Evolutionary conservation across 2,888 invertebrate species (phyloP).

Genomic region (Philereme vetulata): DNA sequence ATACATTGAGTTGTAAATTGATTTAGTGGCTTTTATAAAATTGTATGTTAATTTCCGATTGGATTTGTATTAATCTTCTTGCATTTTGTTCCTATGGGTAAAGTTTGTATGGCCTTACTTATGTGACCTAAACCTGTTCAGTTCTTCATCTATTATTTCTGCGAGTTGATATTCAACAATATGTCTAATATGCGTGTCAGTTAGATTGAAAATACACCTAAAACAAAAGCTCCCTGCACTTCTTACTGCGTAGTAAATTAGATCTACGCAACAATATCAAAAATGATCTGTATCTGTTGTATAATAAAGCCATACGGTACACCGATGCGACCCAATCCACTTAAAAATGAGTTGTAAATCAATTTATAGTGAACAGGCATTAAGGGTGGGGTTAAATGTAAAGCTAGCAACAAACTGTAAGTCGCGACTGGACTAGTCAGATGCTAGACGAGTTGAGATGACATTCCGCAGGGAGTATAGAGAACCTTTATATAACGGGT

Average conservation of each 20-base stretch:
- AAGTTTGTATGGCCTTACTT: background rate
- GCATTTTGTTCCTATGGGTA: background rate
- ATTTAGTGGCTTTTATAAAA: slow-evolving; percentile 24
- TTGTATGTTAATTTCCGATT: slow-evolving; percentile 13
- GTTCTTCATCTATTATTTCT: no score
- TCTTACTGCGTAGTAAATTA: no score
- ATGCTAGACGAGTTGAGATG: no score
- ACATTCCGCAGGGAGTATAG: no score
- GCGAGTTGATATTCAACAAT: no score
- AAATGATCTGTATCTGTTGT: no score
- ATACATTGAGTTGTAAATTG: slow-evolving; percentile 45
- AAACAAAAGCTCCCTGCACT: no score
- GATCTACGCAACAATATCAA: no score
- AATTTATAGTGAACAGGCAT: slow-evolving; percentile 57
- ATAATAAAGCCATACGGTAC: background rate
- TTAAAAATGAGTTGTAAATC: slow-evolving; percentile 32
- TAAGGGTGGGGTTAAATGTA: slow-evolving; percentile 67
- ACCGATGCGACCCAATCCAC: slow-evolving; percentile 3
- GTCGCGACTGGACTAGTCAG: slow-evolving; percentile 41
- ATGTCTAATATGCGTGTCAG: no score
- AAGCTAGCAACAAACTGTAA: slow-evolving; percentile 54
- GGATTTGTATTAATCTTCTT: slow-evolving; percentile 1
- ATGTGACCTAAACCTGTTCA: background rate
- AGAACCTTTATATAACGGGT: no score
- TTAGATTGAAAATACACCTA: no score